Percentiles rank a stretch among this genome's conserved stretches.
Conservation (phyloP, 2,797 vertebrate genomes). For the Oreochromis grahami region DNA sequence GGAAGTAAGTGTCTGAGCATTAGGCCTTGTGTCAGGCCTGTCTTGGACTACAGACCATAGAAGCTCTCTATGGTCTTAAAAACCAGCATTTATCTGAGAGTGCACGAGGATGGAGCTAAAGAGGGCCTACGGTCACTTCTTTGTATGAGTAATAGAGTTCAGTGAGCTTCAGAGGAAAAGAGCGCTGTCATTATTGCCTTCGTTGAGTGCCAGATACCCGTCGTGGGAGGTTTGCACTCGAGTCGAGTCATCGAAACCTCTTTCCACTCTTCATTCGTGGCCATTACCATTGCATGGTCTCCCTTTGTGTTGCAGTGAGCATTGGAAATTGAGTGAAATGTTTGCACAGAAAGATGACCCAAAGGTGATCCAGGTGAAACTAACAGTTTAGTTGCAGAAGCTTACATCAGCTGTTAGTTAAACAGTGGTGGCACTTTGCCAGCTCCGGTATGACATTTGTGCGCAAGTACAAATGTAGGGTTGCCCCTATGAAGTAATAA, state of each 20-base stretch:
- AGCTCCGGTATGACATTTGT: neutral
- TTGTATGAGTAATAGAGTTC: neutral
- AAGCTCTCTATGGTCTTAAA: constrained; percentile 23
- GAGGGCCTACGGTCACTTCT: neutral
- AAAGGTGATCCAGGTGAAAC: neutral
- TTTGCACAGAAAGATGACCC: neutral
- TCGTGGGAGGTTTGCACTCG: neutral
- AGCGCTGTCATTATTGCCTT: fast-evolving
- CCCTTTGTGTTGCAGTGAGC: neutral
- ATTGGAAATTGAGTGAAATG: neutral
- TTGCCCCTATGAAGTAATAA: neutral
- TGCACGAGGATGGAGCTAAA: fast-evolving
- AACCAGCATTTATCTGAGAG: neutral
- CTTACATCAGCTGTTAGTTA: neutral
- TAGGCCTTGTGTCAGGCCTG: neutral
- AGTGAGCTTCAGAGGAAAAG: neutral
- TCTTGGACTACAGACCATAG: constrained; percentile 18
- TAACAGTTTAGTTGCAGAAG: neutral
- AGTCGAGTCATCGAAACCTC: neutral
- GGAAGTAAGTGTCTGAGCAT: neutral
- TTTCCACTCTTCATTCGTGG: neutral
- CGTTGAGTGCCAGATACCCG: neutral
- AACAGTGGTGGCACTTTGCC: neutral
- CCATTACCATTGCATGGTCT: neutral
- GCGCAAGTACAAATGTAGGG: neutral